A percentile compares a stretch with the other conserved stretches of the same genome.
Conservation (phyloP, 1,140 invertebrate genomes). For the Drosophila bipectinata region DNA sequence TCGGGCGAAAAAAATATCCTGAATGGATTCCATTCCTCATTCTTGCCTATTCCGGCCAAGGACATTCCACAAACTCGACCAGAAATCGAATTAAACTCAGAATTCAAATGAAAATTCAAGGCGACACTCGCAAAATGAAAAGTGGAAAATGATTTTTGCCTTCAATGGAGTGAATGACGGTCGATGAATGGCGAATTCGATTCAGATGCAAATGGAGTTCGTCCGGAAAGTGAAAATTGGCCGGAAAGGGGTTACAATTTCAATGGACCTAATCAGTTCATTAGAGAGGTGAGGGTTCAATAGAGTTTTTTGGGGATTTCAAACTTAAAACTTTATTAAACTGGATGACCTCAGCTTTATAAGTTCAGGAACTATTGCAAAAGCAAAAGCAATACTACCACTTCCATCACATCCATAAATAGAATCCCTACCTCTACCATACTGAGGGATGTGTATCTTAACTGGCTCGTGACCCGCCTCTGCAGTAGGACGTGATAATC, state of each 20-base stretch:
- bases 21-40: conserved; percentile 33
- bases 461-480: background rate
- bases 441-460: background rate
- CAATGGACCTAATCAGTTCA: too few species aligned
- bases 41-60: conserved; percentile 29
- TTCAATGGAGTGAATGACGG: conserved; percentile 14
- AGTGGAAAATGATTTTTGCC: conserved; percentile 8
- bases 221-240: background rate
- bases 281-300: too few species aligned
- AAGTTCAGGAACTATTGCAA: too few species aligned
- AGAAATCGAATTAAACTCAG: conserved; percentile 4
- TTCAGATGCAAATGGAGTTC: background rate
- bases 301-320: too few species aligned
- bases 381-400: too few species aligned
- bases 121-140: background rate
- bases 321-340: background rate
- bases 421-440: background rate
- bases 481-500: conserved; percentile 32
- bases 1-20: conserved; percentile 24
- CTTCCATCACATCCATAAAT: too few species aligned
- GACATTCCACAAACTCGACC: conserved; percentile 8
- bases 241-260: too few species aligned
- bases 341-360: too few species aligned
- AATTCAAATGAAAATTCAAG: conserved; percentile 9
- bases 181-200: background rate